phyloP scores from a whole-genome alignment of 2,888 invertebrate genomes.

The Macrosoma leucophasiata region DNA sequence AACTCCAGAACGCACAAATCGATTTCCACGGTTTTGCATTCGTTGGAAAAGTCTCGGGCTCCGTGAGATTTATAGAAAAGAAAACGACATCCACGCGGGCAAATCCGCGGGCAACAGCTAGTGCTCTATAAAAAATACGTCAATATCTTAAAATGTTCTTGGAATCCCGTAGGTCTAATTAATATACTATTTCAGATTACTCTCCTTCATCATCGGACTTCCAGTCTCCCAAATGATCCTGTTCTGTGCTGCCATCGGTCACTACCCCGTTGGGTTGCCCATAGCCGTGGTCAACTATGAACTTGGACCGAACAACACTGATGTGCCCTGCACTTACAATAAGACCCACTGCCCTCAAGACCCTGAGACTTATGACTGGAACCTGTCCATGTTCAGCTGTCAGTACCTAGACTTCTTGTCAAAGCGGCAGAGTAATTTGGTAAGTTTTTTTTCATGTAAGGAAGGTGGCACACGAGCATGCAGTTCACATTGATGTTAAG shows the following conservation, averaged over 20 bases:
- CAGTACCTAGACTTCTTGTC: slow-evolving; percentile 83
- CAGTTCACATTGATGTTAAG: too few species aligned
- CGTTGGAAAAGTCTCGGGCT: too few species aligned
- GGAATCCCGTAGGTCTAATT: too few species aligned
- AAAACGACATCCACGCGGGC: too few species aligned
- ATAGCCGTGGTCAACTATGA: slow-evolving; percentile 90
- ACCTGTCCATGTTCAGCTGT: slow-evolving; percentile 83
- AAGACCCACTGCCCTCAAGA: slow-evolving; percentile 71
- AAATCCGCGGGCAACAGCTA: too few species aligned
- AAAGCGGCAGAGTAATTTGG: slow-evolving; percentile 79
- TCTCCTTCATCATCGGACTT: slow-evolving; percentile 89
- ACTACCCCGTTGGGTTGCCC: slow-evolving; percentile 84
- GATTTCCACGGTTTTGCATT: too few species aligned
- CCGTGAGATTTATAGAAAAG: too few species aligned
- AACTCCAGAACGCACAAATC: too few species aligned
- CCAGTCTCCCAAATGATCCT: slow-evolving; percentile 91
- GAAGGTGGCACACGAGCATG: too few species aligned
- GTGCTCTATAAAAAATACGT: too few species aligned
- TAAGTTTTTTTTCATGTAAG: too few species aligned
- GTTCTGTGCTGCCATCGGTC: slow-evolving; percentile 93
- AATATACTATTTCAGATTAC: slow-evolving; percentile 73
- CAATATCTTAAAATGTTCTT: too few species aligned
- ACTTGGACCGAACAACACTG: slow-evolving; percentile 63
- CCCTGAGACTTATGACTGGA: slow-evolving; percentile 56
- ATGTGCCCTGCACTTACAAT: slow-evolving; percentile 62